phyloP scores from a whole-genome alignment of 2,888 invertebrate genomes.

The Limnephilus rhombicus region DNA sequence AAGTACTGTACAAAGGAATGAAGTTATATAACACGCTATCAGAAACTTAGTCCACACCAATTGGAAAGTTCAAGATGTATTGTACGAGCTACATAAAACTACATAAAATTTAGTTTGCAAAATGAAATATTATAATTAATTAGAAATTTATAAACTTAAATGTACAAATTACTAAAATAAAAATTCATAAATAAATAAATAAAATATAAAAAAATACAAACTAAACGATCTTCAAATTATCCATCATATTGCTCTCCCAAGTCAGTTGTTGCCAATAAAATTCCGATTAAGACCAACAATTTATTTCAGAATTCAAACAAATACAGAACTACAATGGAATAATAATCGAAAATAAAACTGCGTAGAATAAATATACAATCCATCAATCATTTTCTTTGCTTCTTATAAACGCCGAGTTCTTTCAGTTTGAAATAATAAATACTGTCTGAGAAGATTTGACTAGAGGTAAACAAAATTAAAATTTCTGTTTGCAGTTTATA shows the following conservation, averaged over 20 bases:
- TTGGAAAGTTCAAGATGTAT: too few species aligned
- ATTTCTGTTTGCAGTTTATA: not conserved
- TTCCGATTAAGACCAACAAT: not conserved
- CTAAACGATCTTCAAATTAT: not conserved
- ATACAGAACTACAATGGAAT: not conserved
- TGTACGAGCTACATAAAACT: too few species aligned
- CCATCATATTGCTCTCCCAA: not conserved
- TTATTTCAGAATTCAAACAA: not conserved
- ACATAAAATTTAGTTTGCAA: too few species aligned
- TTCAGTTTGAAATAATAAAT: not conserved
- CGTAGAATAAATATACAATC: not conserved
- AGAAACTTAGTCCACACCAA: too few species aligned
- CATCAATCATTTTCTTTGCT: not conserved
- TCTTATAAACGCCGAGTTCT: not conserved
- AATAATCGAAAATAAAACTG: not conserved
- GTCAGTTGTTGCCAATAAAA: not conserved
- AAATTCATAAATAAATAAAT: too few species aligned
- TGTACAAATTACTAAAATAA: too few species aligned
- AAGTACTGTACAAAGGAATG: too few species aligned
- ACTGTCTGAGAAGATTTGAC: not conserved
- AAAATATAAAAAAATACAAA: too few species aligned
- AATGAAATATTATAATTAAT: too few species aligned
- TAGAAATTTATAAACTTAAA: too few species aligned
- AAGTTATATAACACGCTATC: too few species aligned
- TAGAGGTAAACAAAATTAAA: not conserved